phyloP scores from a whole-genome alignment of 2,113 vertebrate species.

The Cyprinodon brontotheroides region DNA sequence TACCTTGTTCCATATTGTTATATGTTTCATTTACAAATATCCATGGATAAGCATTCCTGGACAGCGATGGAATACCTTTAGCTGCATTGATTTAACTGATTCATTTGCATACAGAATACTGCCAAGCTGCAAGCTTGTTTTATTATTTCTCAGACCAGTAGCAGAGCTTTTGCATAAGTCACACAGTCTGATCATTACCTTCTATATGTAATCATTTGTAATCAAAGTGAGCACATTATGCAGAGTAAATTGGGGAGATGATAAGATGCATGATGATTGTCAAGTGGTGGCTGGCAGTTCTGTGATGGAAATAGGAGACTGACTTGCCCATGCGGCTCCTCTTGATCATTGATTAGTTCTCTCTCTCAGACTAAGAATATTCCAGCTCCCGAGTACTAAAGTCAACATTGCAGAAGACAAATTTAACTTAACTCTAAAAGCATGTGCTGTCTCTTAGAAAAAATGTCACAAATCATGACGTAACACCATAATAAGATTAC shows the following conservation, averaged over 20 bases:
- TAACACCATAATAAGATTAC: constrained; percentile 40
- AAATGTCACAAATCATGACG: constrained; percentile 55
- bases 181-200: constrained; percentile 10
- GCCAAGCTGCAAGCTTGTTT: constrained; percentile 22
- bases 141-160: constrained; percentile 20
- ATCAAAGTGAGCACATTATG: constrained; percentile 29
- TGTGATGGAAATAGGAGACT: constrained; percentile 42
- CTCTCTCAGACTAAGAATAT: constrained; percentile 54
- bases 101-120: background rate
- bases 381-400: constrained; percentile 47
- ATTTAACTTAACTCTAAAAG: constrained; percentile 57
- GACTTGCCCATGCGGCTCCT: constrained; percentile 36
- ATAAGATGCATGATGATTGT: constrained; percentile 56
- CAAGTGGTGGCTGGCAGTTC: constrained; percentile 43
- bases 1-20: background rate
- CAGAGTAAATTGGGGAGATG: constrained; percentile 27
- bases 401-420: constrained; percentile 67
- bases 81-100: background rate
- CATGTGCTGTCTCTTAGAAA: constrained; percentile 25
- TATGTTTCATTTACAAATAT: background rate
- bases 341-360: constrained; percentile 64
- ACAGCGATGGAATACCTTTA: background rate
- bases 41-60: background rate
- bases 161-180: constrained; percentile 13
- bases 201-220: constrained; percentile 28